phyloP scores from a whole-genome alignment of 2,113 vertebrate species.

The Upupa epops region DNA sequence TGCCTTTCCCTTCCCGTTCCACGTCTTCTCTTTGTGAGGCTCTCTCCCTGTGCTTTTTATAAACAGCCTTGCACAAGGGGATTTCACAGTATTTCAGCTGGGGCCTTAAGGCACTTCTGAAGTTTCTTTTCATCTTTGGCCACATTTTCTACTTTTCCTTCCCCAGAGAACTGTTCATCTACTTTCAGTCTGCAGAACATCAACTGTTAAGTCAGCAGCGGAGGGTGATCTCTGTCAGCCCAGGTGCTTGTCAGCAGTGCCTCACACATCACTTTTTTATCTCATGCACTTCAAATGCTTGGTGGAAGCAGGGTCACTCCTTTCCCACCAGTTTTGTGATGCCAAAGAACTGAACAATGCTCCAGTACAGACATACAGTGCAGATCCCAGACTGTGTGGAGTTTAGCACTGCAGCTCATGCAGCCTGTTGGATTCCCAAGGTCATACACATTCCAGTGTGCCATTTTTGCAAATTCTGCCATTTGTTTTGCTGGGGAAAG shows the following conservation, averaged over 20 bases:
- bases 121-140: background rate
- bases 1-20: background rate
- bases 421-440: background rate
- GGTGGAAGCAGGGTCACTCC: background rate
- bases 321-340: background rate
- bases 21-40: background rate
- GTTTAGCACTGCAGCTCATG: background rate
- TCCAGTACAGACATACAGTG: background rate
- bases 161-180: background rate
- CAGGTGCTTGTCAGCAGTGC: conserved; percentile 27
- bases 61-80: background rate
- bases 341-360: background rate
- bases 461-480: background rate
- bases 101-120: background rate
- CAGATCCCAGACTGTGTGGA: background rate
- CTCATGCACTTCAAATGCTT: background rate
- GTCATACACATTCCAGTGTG: background rate
- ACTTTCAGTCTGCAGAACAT: conserved; percentile 8
- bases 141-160: background rate
- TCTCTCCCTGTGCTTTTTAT: background rate
- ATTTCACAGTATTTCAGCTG: background rate
- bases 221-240: background rate
- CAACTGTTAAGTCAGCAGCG: background rate
- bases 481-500: background rate
- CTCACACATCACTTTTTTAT: conserved; percentile 12